Evolutionary conservation across 2,888 invertebrate species (phyloP).

Genomic region (Bombylius major): DNA sequence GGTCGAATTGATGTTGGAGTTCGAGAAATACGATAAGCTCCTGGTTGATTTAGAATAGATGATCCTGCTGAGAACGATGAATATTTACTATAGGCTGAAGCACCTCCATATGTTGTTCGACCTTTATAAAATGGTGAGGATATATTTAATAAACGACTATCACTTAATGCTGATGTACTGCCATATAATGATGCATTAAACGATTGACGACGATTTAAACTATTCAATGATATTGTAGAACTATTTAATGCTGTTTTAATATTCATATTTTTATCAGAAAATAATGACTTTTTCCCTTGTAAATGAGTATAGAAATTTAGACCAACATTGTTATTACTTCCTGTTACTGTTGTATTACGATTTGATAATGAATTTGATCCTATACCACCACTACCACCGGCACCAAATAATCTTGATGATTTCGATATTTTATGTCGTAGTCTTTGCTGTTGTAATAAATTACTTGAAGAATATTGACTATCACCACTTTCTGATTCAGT

Average conservation of each 20-base stretch:
- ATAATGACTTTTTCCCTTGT: constrained; percentile 33
- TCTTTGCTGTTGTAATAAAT: constrained; percentile 6
- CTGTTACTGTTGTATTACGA: constrained; percentile 18
- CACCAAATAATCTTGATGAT: constrained; percentile 11
- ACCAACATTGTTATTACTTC: constrained; percentile 17
- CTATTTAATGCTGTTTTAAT: constrained; percentile 23
- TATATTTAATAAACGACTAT: constrained; percentile 29
- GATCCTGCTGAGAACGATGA: constrained; percentile 23
- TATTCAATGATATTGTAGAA: constrained; percentile 32
- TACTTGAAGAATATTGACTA: constrained; percentile 15
- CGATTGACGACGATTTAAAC: constrained; percentile 28
- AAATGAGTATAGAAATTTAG: constrained; percentile 32
- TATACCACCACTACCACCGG: not conserved
- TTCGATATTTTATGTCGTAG: constrained; percentile 11
- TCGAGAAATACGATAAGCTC: constrained; percentile 18
- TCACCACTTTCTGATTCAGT: constrained; percentile 25
- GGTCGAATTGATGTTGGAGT: constrained; percentile 27
- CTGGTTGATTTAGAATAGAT: constrained; percentile 1
- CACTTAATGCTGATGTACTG: constrained; percentile 34
- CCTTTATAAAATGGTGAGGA: constrained; percentile 65
- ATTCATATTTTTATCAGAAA: constrained; percentile 22
- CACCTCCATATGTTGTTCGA: constrained; percentile 62
- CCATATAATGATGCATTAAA: constrained; percentile 35
- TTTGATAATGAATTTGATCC: not conserved
- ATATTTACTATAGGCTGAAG: constrained; percentile 45